A percentile compares a stretch with the other conserved stretches of the same genome.
These are phyloP conservation scores for Zygothrica quintamaculata DNA, from an alignment of 2,888 invertebrate species.

Conservation along the genomic window DNA sequence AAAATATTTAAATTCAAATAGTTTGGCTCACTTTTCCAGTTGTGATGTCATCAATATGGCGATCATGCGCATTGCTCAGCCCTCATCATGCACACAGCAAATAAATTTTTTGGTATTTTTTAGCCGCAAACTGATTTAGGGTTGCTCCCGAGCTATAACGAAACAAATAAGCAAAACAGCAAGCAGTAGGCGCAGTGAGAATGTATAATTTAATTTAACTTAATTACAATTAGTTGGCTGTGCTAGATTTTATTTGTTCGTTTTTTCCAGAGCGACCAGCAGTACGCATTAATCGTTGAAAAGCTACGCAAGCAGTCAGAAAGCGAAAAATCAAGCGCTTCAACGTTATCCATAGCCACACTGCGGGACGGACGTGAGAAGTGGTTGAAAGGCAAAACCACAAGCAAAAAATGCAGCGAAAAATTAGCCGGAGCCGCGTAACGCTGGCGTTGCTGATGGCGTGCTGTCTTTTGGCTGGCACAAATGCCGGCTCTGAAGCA, in stretches of 20 bases:
- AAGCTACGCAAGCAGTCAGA: constrained; percentile 50
- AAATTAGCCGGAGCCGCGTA: constrained; percentile 47
- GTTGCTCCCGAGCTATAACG: constrained; percentile 33
- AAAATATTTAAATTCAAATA: constrained; percentile 19
- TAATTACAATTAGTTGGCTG: constrained; percentile 74
- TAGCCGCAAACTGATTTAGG: constrained; percentile 37
- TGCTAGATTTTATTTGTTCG: constrained; percentile 59
- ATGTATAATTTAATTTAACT: constrained; percentile 77
- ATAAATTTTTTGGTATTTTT: constrained; percentile 42
- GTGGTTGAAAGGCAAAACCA: constrained; percentile 45
- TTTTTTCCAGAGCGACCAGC: constrained; percentile 49
- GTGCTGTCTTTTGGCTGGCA: constrained; percentile 39
- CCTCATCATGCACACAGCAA: constrained; percentile 7
- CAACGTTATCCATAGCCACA: constrained; percentile 24
- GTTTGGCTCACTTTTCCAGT: neutral
- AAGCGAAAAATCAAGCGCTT: constrained; percentile 31
- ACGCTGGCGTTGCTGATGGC: constrained; percentile 60
- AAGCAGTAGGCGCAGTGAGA: constrained; percentile 68
- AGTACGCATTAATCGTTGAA: constrained; percentile 56
- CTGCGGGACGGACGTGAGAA: constrained; percentile 15
- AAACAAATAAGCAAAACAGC: constrained; percentile 47
- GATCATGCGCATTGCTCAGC: constrained; percentile 46
- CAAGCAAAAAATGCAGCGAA: constrained; percentile 62
- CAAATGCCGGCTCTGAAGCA: constrained; percentile 35
- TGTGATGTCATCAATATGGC: constrained; percentile 27